phyloP scores from a whole-genome alignment of 2,888 invertebrate genomes.

The Drosophila eohydei region DNA sequence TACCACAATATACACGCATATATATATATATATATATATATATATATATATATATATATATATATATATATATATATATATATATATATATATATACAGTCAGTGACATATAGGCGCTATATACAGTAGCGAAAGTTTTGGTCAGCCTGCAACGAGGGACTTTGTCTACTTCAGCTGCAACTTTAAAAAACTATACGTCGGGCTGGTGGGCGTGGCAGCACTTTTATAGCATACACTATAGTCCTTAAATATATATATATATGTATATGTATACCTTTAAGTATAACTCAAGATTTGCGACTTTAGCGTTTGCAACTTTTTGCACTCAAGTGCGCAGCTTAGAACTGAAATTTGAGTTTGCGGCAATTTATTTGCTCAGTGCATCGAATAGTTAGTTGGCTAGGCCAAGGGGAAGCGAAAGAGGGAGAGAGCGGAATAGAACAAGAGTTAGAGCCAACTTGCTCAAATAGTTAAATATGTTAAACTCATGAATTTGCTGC shows the following conservation, averaged over 20 bases:
- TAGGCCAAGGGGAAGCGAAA: background rate
- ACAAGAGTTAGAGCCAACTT: background rate
- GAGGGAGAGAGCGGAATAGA: background rate
- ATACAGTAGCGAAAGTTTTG: slow-evolving; percentile 40
- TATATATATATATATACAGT: background rate
- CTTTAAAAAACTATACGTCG: slow-evolving; percentile 13
- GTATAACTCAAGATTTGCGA: slow-evolving; percentile 21
- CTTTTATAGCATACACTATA: slow-evolving; percentile 9
- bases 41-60: background rate
- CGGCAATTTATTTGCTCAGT: slow-evolving; percentile 19
- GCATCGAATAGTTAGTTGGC: slow-evolving; percentile 3
- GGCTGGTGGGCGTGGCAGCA: background rate
- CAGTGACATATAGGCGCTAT: slow-evolving; percentile 7
- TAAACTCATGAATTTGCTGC: too few species aligned
- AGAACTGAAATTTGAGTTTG: slow-evolving; percentile 36
- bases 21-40: background rate
- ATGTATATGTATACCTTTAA: background rate
- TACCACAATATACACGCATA: slow-evolving; percentile 1
- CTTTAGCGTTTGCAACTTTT: slow-evolving; percentile 36
- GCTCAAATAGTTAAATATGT: background rate
- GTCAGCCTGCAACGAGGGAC: slow-evolving; percentile 40
- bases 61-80: background rate
- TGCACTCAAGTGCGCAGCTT: slow-evolving; percentile 27
- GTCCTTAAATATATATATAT: slow-evolving; percentile 1
- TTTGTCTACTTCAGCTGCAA: slow-evolving; percentile 43